These are phyloP conservation scores for Chloroclystis v-ata DNA, from an alignment of 2,888 invertebrate species.

Conservation along the genomic window DNA sequence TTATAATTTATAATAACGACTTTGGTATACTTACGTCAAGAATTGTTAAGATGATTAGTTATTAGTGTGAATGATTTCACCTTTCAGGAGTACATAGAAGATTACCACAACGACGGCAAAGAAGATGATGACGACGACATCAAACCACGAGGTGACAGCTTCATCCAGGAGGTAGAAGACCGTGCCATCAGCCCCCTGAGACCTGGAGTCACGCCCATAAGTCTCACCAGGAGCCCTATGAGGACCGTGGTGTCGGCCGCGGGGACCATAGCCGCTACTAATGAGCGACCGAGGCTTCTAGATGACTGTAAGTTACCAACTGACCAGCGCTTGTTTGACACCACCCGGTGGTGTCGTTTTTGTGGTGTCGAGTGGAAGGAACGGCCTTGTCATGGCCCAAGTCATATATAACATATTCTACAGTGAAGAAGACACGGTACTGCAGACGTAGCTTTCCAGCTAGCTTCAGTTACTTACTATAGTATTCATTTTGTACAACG, in stretches of 20 bases:
- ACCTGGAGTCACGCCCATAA: conserved; percentile 49
- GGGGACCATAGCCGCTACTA: conserved; percentile 60
- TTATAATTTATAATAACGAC: too few relatives aligned
- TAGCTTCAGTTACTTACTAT: too few relatives aligned
- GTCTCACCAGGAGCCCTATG: conserved; percentile 43
- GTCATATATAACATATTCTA: too few relatives aligned
- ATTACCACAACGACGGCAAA: conserved; percentile 57
- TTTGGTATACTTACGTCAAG: too few relatives aligned
- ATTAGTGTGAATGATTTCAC: neutral
- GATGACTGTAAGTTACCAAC: conserved; percentile 65
- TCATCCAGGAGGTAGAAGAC: conserved; percentile 39
- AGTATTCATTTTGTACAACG: too few relatives aligned
- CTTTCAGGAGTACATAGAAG: conserved; percentile 35
- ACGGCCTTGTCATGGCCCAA: too few relatives aligned
- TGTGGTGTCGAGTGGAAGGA: too few relatives aligned
- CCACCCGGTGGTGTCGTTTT: too few relatives aligned
- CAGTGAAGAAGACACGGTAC: too few relatives aligned
- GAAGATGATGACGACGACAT: conserved; percentile 41
- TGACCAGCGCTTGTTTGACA: too few relatives aligned
- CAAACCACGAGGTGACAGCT: neutral
- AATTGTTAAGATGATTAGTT: too few relatives aligned
- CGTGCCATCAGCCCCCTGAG: conserved; percentile 32
- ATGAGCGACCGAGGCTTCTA: conserved; percentile 58
- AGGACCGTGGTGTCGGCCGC: conserved; percentile 48
- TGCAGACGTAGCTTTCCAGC: too few relatives aligned